Base-by-base conservation (phyloP, 2,113 vertebrate species). In the Colius striatus region DNA sequence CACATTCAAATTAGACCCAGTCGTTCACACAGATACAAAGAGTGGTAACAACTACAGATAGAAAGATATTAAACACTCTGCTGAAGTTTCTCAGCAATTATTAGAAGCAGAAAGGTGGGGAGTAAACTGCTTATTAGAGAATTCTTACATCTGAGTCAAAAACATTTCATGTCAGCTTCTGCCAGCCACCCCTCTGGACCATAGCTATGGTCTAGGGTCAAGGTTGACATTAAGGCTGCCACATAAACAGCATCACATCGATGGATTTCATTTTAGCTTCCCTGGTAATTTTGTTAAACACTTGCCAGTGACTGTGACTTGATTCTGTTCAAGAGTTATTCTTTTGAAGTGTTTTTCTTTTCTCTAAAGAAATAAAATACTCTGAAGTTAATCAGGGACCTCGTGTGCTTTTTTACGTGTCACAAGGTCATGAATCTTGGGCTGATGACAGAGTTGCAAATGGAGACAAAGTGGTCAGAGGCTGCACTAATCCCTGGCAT, bases 391-490 rank as follows among this genome's bases (percentile, higher is more conserved):
- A 81, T 92, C 92, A 84, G 88, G 66, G 80, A 86, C 62, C 86
- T 89, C 7, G 0, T 89, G 80, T 75, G 84, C 41, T 82, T 95
- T 96, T 93, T 84, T 76, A 73, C 66, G 27, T 89, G 83, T 93
- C 95, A 89, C 76, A 90, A 61, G 92, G 84, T 95, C 84, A 32
- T 26, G 70, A 72, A 41, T 32, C 92, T 70, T 19, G 50, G 90
- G 88, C 90, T 93, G 90, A 65, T 81, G 75, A 70, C 93, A 86
- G 87, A 75, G 72, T 60, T 95, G 96, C 77, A 92, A 95, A 92
- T 82, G 84, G 84, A 85, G 92, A 87, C 84, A 87, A 93, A 93
- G 92, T 94, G 83, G 90, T 80, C 92, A 87, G 95, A 63, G 92
- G 61, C 83, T 93, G 73, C 86, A 72, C 89, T 94, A 92, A 93